Evolutionary conservation across 2,113 vertebrate species (phyloP), one percentile per base, ranked within the genome.

Genomic region (Lynx canadensis): DNA sequence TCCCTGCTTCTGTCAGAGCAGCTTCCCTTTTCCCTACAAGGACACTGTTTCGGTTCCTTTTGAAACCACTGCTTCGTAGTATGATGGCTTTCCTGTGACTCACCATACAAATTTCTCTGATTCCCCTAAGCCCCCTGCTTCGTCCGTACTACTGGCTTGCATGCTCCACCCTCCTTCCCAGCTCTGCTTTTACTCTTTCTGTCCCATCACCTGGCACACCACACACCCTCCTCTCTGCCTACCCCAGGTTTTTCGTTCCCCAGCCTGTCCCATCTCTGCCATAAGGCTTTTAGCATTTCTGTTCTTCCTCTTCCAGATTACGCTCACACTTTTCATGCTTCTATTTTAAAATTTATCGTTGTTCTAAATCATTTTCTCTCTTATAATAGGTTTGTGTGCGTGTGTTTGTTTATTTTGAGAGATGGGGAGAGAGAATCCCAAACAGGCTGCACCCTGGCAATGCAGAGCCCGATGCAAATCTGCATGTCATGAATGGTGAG

Each of bases 31-130:
- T 89, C 69, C 48, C 25, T 90, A 10, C 11, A 69, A 36, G 41
- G 27, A 71, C 84, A 38, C 60, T 84, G 50, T 38, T 84, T 16
- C 66, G 55, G 86, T 95, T 95, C 74, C 84, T 89, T 96, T 21
- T 41, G 48, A 93, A 91, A 86, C 65, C 65, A 66, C 21, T 73
- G 4, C 33, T 86, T 94, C 27, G 15, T 84, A 89, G 3, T 87
- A 60, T 29, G 65, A 2, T 89, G 41, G 33, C 4, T 4, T 55
- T 21, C 33, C 8, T 60, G 23, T 89, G 66, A 41, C 48, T 92
- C 57, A 52, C 21, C 29, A 8, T 48, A n/a, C 66, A 41, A 57
- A 69, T 91, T 89, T 11, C n/a, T 89, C 55, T 33, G 7, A 63
- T 80, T 74, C 15, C 19, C 83, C 41, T 86, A 65, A 55, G 21